Conservation (phyloP, 2,113 vertebrate genomes). For the Neogale vison region DNA sequence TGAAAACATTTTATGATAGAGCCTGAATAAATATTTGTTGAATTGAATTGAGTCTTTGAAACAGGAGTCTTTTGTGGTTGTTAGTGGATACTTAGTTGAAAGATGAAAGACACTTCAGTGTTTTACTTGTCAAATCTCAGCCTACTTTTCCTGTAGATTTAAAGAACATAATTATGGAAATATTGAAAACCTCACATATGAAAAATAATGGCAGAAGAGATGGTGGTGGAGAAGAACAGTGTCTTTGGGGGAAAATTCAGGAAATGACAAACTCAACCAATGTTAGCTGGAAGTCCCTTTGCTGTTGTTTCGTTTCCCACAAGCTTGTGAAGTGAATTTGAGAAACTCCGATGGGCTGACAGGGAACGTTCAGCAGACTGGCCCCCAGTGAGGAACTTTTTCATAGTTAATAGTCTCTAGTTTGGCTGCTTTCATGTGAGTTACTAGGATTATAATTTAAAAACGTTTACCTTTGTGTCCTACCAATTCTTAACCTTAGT, state of each 20-base stretch:
- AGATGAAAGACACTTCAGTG: slow-evolving; percentile 54
- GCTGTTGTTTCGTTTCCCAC: background rate
- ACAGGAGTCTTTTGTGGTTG: slow-evolving; percentile 37
- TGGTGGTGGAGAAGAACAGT: background rate
- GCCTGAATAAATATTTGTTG: slow-evolving; percentile 62
- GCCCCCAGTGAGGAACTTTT: background rate
- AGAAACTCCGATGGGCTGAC: background rate
- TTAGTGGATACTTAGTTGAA: slow-evolving; percentile 33
- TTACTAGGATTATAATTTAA: slow-evolving; percentile 19
- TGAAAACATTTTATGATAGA: slow-evolving; percentile 39
- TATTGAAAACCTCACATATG: slow-evolving; percentile 31
- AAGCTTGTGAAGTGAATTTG: slow-evolving; percentile 34
- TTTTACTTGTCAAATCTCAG: slow-evolving; percentile 60
- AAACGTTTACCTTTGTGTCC: slow-evolving; percentile 33
- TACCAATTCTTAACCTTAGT: background rate
- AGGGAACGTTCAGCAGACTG: background rate
- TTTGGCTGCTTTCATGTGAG: background rate
- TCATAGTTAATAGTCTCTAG: background rate
- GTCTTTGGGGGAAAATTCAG: background rate
- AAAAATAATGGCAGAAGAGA: slow-evolving; percentile 3
- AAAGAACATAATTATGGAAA: slow-evolving; percentile 47
- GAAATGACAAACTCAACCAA: background rate
- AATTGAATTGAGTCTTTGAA: slow-evolving; percentile 13
- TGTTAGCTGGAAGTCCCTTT: background rate
- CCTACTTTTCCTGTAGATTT: slow-evolving; percentile 56